phyloP scores from a whole-genome alignment of 1,140 invertebrate genomes.

The Zaprionus vittiger region DNA sequence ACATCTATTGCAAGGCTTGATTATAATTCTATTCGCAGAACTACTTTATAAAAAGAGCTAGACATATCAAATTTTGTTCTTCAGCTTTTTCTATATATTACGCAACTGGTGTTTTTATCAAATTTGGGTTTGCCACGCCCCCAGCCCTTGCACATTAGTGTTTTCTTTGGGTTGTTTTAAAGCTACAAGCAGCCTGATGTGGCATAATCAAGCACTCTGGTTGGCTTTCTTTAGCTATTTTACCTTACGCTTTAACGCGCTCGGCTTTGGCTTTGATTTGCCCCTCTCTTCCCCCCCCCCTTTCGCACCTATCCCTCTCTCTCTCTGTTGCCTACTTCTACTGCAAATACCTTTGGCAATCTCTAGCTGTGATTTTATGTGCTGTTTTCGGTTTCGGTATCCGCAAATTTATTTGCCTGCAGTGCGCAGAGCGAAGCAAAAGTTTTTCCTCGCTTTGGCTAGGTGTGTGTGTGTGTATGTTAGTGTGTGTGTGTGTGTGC shows the following conservation, averaged over 20 bases:
- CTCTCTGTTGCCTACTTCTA: background rate
- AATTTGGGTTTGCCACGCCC: background rate
- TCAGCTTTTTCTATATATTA: background rate
- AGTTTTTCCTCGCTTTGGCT: constrained; percentile 30
- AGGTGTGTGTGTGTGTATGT: constrained; percentile 27
- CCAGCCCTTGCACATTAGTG: background rate
- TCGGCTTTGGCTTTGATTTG: background rate
- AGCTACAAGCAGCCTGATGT: background rate
- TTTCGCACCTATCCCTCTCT: background rate
- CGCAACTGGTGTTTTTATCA: background rate
- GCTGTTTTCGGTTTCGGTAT: constrained; percentile 79
- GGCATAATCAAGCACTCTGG: background rate
- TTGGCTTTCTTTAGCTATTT: background rate
- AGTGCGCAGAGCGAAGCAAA: constrained; percentile 70
- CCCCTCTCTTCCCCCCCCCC: background rate
- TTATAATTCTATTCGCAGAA: background rate
- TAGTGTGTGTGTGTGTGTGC: constrained; percentile 23
- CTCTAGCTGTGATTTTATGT: constrained; percentile 79
- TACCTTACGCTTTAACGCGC: constrained; percentile 1
- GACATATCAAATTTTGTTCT: background rate
- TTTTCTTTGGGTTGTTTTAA: background rate
- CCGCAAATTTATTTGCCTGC: constrained; percentile 80
- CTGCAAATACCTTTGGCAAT: constrained; percentile 61
- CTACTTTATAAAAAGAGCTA: background rate
- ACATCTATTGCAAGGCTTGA: background rate